Evolutionary conservation across 2,888 invertebrate genomes (phyloP), one percentile per base, ranked within the genome.

Genomic region (Drosophila macrospina): DNA sequence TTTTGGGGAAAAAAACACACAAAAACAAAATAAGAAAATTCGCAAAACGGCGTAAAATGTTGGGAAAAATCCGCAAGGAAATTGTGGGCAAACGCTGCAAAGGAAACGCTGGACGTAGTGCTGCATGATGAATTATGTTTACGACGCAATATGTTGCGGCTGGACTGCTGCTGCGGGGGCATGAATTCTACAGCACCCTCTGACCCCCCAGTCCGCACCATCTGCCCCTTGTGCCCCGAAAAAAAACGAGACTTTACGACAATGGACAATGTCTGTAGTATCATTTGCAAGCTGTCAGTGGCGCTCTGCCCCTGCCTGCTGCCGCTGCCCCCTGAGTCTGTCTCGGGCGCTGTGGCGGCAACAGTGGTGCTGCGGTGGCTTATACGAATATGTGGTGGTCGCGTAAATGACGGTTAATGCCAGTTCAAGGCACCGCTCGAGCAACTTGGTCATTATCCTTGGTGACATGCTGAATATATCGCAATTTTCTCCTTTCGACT

Each of bases 101-200:
- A 62, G 66, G 70, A 70, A 60, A 48, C 45, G 41, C 71, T 66
- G 75, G 59, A 70, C 60, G 48, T 32, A 28, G 45, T 59, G 69
- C 70, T 72, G 78, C 85, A 83, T 86, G 82, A 90, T 90, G 87
- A 89, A 86, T 85, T 89, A 86, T 84, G 85, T 86, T 88, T 88
- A 87, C 83, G 88, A 85, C 83, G 73, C 86, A 87, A 88, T 85
- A 86, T 88, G 88, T 79, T 86, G 88, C 77, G 80, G 80, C 80
- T 59, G 72, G 59, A 72, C 75, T 42, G 42, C 10, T 36, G 28
- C 28, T 28, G 28, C 28, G 28, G 28, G 28, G 28, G 28, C 28
- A 28, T 28, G 28, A 54, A 42, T 50, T 24, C 62, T 44, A 55
- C 47, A 45, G 24, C 41, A 37, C 32, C 36, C 51, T 4, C 16